Evolutionary conservation across 2,888 invertebrate genomes (phyloP).

Genomic region (Neocrepidodera transversa): DNA sequence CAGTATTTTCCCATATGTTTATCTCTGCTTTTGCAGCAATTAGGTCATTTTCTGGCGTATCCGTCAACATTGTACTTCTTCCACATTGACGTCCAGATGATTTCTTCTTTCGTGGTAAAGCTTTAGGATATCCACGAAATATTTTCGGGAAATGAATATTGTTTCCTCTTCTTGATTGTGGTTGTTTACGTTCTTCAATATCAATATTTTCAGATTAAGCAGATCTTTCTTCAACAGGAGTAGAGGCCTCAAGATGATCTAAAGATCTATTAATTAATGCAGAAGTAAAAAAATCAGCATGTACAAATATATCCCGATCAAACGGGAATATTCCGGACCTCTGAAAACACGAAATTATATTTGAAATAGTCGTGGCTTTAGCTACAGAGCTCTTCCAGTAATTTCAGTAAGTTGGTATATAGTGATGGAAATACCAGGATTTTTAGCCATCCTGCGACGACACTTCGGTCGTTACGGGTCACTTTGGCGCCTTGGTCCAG

Average conservation of each 20-base stretch:
- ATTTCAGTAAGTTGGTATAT: slow-evolving; percentile 13
- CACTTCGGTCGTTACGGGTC: too few species aligned
- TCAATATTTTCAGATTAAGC: neutral
- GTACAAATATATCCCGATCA: neutral
- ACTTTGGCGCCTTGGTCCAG: too few species aligned
- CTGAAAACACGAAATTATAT: neutral
- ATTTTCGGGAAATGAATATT: too few species aligned
- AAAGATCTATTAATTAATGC: too few species aligned
- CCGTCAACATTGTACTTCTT: too few species aligned
- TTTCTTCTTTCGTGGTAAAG: slow-evolving; percentile 17
- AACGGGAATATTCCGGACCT: slow-evolving; percentile 5
- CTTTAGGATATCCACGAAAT: slow-evolving; percentile 12
- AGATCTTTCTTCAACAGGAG: too few species aligned
- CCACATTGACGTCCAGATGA: slow-evolving; percentile 5
- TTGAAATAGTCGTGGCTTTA: too few species aligned
- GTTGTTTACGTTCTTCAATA: slow-evolving; percentile 9
- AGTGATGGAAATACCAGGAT: too few species aligned
- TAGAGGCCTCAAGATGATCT: too few species aligned
- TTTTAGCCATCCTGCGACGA: too few species aligned
- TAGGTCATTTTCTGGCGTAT: neutral
- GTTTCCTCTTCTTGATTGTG: slow-evolving; percentile 6
- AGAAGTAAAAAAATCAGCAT: too few species aligned
- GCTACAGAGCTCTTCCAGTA: slow-evolving; percentile 12
- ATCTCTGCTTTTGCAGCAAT: slow-evolving; percentile 6
- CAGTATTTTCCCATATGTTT: neutral